Percentiles rank a stretch among this genome's conserved stretches.
Conservation (phyloP, 1,140 invertebrate species). For the Lepidurus arcticus region DNA sequence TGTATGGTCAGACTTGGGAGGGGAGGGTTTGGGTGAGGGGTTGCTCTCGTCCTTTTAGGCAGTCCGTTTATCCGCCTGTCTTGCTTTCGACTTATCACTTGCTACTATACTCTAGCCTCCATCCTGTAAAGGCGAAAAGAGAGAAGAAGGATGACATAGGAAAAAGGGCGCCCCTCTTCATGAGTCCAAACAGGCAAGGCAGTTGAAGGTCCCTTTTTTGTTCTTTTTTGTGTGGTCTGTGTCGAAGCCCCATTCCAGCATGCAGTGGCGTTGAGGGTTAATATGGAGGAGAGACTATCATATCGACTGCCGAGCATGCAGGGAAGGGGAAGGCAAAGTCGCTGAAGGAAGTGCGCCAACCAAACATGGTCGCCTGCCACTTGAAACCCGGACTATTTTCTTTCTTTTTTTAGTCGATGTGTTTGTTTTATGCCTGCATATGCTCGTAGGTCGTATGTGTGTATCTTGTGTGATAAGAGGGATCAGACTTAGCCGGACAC, state of each 20-base stretch:
- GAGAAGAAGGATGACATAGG: neutral
- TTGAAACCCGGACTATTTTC: neutral
- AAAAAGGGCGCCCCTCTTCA: neutral
- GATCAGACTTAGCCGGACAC: neutral
- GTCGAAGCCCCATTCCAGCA: neutral
- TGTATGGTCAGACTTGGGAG: neutral
- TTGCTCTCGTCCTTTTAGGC: neutral
- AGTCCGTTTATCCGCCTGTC: slow-evolving; percentile 17
- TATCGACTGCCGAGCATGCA: neutral
- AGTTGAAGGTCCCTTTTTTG: neutral
- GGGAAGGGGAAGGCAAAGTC: neutral
- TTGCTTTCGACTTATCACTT: slow-evolving; percentile 11
- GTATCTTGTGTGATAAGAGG: neutral
- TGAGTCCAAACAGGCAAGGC: neutral
- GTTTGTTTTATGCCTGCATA: neutral
- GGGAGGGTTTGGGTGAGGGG: neutral
- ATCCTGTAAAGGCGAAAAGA: slow-evolving; percentile 4
- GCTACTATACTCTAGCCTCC: neutral
- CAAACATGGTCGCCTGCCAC: slow-evolving; percentile 17
- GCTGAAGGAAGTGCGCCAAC: neutral
- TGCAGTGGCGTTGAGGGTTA: neutral
- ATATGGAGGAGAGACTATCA: neutral
- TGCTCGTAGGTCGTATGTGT: neutral
- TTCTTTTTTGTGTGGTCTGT: no score
- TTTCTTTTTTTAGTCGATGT: neutral